Percentiles rank a stretch among this genome's conserved stretches.
Evolutionary conservation across 2,888 invertebrate genomes (phyloP).

Genomic region (Hybos culiciformis): DNA sequence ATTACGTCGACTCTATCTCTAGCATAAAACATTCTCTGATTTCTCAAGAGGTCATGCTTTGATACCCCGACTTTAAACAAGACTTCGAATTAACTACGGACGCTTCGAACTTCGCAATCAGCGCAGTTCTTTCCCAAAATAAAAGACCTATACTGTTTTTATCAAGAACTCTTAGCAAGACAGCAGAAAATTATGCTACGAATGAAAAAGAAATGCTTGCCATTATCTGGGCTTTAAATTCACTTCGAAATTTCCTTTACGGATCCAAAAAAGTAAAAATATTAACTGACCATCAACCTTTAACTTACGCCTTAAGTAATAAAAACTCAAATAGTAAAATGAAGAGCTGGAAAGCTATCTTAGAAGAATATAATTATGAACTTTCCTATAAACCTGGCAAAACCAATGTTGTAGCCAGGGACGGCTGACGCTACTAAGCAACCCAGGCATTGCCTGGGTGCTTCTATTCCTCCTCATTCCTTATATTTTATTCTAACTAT

Average conservation of each 20-base stretch:
- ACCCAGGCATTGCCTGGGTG: too few relatives aligned
- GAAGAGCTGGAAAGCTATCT: constrained; percentile 11
- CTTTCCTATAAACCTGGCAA: constrained; percentile 8
- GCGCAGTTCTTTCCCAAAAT: constrained; percentile 8
- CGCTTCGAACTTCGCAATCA: constrained; percentile 8
- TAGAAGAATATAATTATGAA: constrained; percentile 12
- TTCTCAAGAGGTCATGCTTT: constrained; percentile 9
- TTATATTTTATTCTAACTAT: too few relatives aligned
- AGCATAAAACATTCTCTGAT: constrained; percentile 8
- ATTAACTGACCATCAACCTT: constrained; percentile 7
- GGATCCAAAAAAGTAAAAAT: constrained; percentile 4
- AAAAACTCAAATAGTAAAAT: constrained; percentile 9
- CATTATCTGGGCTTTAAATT: constrained; percentile 4
- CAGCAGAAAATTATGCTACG: constrained; percentile 9
- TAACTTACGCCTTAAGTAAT: constrained; percentile 7
- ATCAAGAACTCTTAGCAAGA: constrained; percentile 7
- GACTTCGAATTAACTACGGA: constrained; percentile 9
- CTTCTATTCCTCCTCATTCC: too few relatives aligned
- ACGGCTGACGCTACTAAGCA: too few relatives aligned
- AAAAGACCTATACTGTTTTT: constrained; percentile 7
- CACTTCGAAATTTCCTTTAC: constrained; percentile 8
- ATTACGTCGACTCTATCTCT: too few relatives aligned
- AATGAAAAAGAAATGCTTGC: constrained; percentile 11
- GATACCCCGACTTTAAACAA: constrained; percentile 7
- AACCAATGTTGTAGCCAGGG: constrained; percentile 10